Conservation (phyloP, 2,797 vertebrate genomes). For the Sebastes taczanowskii region DNA sequence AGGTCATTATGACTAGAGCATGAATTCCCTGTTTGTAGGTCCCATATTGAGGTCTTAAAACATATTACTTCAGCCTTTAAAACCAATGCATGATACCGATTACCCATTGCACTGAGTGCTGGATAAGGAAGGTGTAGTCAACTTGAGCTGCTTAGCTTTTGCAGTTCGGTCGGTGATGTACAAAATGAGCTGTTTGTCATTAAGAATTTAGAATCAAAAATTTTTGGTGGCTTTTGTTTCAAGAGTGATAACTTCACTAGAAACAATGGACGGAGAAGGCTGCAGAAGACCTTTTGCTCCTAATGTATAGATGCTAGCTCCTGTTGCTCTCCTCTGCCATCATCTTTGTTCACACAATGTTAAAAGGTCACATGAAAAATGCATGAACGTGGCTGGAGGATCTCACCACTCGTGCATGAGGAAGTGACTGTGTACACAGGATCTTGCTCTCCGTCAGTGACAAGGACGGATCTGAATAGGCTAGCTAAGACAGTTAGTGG, state of each 20-base stretch:
- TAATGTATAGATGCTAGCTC: slow-evolving; percentile 55
- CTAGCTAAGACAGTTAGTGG: neutral
- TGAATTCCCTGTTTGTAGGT: neutral
- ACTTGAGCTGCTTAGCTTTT: neutral
- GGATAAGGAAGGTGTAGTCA: neutral
- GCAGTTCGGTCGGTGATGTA: neutral
- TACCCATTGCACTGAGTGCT: neutral
- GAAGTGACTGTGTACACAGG: slow-evolving; percentile 50
- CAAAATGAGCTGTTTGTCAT: neutral
- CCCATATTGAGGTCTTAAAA: neutral
- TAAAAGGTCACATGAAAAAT: slow-evolving; percentile 86
- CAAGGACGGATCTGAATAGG: slow-evolving; percentile 29
- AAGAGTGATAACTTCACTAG: neutral
- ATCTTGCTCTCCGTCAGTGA: slow-evolving; percentile 31
- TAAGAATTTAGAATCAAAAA: slow-evolving; percentile 2
- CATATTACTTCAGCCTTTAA: neutral
- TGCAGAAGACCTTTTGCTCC: slow-evolving; percentile 21
- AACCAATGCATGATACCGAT: neutral
- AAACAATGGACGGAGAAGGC: neutral
- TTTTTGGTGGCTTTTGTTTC: neutral
- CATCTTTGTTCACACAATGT: slow-evolving; percentile 77
- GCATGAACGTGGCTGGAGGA: slow-evolving; percentile 72
- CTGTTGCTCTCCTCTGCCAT: slow-evolving; percentile 69
- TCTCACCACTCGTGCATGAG: slow-evolving; percentile 62
- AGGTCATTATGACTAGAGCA: neutral